phyloP scores from a whole-genome alignment of 92 coral and sea anemone species.

The Umimayanthus kanabou region DNA sequence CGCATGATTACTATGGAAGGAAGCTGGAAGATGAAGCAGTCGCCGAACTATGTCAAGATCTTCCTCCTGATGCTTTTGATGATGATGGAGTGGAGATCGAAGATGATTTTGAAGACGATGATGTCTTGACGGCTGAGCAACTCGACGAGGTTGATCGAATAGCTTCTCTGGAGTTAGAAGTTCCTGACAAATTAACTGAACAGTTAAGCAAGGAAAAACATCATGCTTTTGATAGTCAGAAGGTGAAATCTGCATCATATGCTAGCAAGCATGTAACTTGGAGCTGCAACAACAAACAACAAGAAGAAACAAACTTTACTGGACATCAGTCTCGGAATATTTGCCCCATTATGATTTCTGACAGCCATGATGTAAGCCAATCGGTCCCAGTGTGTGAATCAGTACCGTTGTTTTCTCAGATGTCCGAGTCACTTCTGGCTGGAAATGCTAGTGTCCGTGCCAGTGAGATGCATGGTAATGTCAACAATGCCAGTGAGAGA shows the following conservation, averaged over 20 bases:
- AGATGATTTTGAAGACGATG: conserved; percentile 70
- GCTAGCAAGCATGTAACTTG: neutral
- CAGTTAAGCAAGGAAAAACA: neutral
- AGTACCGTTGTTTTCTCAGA: neutral
- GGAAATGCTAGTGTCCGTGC: neutral
- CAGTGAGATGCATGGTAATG: neutral
- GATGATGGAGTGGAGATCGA: conserved; percentile 58
- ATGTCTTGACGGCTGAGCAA: conserved; percentile 72
- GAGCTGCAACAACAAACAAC: neutral
- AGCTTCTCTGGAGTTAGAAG: conserved; percentile 53
- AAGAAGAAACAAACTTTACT: neutral
- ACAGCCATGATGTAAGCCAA: neutral
- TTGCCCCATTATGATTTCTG: neutral
- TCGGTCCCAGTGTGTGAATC: conserved; percentile 21
- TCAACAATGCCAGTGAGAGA: neutral
- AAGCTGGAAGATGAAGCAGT: conserved; percentile 57
- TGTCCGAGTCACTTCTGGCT: neutral
- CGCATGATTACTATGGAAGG: conserved; percentile 50
- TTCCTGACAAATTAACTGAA: conserved; percentile 7
- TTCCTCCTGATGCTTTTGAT: conserved; percentile 79
- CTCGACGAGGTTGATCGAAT: conserved; percentile 68
- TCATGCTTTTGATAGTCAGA: neutral
- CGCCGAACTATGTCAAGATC: conserved; percentile 66
- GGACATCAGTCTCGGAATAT: neutral
- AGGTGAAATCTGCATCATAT: neutral